phyloP scores from a whole-genome alignment of 2,113 vertebrate genomes.

The Saccopteryx leptura region DNA sequence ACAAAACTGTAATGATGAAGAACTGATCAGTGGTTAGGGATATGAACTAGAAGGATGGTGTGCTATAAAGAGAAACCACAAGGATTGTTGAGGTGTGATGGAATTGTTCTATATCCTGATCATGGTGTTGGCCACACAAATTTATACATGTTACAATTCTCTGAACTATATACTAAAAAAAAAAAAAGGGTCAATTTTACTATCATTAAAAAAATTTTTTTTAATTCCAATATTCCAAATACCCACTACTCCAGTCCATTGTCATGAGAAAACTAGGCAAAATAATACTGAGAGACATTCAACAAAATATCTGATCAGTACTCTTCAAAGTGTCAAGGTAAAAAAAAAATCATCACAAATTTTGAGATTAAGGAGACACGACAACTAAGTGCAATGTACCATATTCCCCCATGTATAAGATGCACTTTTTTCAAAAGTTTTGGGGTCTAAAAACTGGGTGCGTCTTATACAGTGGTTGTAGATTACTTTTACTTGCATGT shows the following conservation, averaged over 20 bases:
- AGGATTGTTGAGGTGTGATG: neutral
- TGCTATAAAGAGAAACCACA: neutral
- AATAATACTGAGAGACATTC: slow-evolving; percentile 6
- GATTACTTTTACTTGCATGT: too few relatives aligned
- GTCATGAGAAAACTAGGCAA: slow-evolving; percentile 21
- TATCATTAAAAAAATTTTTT: neutral
- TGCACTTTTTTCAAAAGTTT: too few relatives aligned
- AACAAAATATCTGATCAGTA: slow-evolving; percentile 19
- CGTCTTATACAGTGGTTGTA: too few relatives aligned
- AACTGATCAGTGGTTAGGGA: neutral
- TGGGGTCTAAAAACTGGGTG: too few relatives aligned
- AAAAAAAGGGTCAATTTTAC: neutral
- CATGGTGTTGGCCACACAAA: neutral
- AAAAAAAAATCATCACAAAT: slow-evolving; percentile 26
- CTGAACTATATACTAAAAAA: neutral
- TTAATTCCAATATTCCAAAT: neutral
- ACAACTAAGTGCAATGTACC: neutral
- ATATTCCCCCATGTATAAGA: too few relatives aligned
- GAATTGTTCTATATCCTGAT: neutral
- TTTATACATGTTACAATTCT: neutral
- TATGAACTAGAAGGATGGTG: neutral
- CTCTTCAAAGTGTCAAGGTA: neutral
- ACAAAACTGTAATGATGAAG: neutral
- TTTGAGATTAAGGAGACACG: neutral
- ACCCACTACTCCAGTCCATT: neutral